Conservation (phyloP, 2,797 vertebrate species). For the Telmatherina bonti region DNA sequence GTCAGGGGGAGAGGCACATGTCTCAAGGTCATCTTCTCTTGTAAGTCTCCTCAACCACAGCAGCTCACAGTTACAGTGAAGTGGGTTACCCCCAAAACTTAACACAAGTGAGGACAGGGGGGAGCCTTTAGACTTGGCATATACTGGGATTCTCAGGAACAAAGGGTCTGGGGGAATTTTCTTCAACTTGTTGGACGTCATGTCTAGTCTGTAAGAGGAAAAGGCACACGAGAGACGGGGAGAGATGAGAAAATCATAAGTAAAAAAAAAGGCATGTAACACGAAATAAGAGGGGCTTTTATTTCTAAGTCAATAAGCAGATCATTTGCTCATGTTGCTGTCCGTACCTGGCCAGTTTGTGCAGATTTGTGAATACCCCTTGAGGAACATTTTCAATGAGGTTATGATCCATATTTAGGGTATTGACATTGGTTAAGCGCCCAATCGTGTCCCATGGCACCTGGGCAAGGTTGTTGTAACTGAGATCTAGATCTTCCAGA, state of each 20-base stretch:
- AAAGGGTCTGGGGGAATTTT: slow-evolving; percentile 91
- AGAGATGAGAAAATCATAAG: rapidly evolving
- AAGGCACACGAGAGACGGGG: neutral
- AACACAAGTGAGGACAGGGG: slow-evolving; percentile 86
- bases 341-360: slow-evolving; percentile 85
- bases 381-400: slow-evolving; percentile 90
- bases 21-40: slow-evolving; percentile 90
- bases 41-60: slow-evolving; percentile 90
- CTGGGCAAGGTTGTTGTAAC: slow-evolving; percentile 89
- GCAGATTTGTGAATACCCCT: slow-evolving; percentile 90
- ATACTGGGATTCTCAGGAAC: slow-evolving; percentile 89
- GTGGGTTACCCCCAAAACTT: slow-evolving; percentile 90
- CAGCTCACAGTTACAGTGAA: slow-evolving; percentile 93
- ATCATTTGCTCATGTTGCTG: neutral
- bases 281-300: neutral
- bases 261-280: neutral
- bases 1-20: slow-evolving; percentile 89
- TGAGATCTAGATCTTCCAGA: slow-evolving; percentile 90
- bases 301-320: neutral
- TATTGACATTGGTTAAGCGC: slow-evolving; percentile 88
- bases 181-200: slow-evolving; percentile 93
- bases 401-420: slow-evolving; percentile 91
- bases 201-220: slow-evolving; percentile 81
- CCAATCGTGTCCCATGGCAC: slow-evolving; percentile 89
- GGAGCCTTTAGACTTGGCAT: slow-evolving; percentile 88